A percentile compares a stretch with the other conserved stretches of the same genome.
These are phyloP conservation scores for Mycalesis mineus DNA, from an alignment of 2,888 invertebrate species.

Conservation along the genomic window DNA sequence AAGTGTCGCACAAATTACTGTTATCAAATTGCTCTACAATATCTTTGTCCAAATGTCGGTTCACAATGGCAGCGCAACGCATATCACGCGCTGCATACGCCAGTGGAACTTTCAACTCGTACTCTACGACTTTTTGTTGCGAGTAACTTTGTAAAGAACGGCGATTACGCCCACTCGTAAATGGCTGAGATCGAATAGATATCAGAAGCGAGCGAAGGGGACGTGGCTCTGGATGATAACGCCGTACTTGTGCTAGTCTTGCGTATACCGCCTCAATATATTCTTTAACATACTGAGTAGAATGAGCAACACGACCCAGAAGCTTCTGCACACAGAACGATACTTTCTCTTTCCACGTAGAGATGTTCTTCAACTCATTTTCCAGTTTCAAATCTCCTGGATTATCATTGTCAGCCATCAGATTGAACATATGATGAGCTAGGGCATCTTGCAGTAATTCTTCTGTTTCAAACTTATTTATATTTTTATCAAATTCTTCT, in stretches of 20 bases:
- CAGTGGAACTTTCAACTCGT: conserved; percentile 41
- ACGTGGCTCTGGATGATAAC: conserved; percentile 27
- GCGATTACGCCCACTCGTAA: conserved; percentile 23
- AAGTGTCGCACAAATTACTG: conserved; percentile 47
- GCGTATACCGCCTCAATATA: conserved; percentile 41
- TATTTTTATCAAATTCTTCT: conserved; percentile 24
- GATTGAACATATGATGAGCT: conserved; percentile 34
- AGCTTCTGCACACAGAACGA: conserved; percentile 39
- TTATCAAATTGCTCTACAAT: conserved; percentile 39
- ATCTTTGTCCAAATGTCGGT: conserved; percentile 40
- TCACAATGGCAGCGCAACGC: conserved; percentile 43
- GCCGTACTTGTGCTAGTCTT: conserved; percentile 34
- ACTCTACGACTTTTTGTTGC: conserved; percentile 37
- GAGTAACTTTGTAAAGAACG: conserved; percentile 38
- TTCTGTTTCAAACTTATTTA: conserved; percentile 31
- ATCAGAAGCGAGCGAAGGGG: conserved; percentile 41
- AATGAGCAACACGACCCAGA: conserved; percentile 37
- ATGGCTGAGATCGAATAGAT: conserved; percentile 32
- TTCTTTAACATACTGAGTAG: conserved; percentile 44
- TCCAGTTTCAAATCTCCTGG: conserved; percentile 26
- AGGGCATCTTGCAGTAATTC: conserved; percentile 36
- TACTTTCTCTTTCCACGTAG: conserved; percentile 42
- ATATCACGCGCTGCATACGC: conserved; percentile 38
- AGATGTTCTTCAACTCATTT: conserved; percentile 4
- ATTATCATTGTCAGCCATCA: conserved; percentile 31